Evolutionary conservation across 2,797 vertebrate genomes (phyloP), one percentile per base, ranked within the genome.

Genomic region (Chelon labrosus): DNA sequence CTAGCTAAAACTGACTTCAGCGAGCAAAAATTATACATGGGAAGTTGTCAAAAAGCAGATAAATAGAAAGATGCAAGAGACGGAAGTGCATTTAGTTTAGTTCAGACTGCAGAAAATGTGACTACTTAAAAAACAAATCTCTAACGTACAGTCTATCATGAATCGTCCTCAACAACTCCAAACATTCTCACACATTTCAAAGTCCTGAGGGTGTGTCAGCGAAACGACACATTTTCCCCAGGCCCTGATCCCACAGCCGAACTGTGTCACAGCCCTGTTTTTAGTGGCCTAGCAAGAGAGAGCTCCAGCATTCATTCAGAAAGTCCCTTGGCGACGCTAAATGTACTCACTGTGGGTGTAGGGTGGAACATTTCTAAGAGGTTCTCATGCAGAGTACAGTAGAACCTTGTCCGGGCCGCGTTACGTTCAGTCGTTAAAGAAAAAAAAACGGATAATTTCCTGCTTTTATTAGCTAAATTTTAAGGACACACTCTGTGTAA

Each of bases 361-460:
- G 83, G 70, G 70, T 13, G 77, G 74, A 73, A 67, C 64, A 27
- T 86, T 82, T 75, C 59, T 65, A 10, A 46, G 22, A 55, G 66
- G 27, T 38, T 74, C 77, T 75, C 55, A 22, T 31, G 54, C 22
- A 8, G 50, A 65, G 59, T 17, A 90, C 86, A 90, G 87, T 82
- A 19, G 37, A 77, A 72, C 84, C 80, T 85, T 91, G 85, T 91
- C 67, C 70, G 9, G 20, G 3, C 59, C 13, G 0, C 79, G 85
- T 84, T 86, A 35, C 59, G 66, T 85, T 82, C 69, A 79, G 49
- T 80, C 79, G n/a, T 39, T 64, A n/a, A 59, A 65, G 61, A 44
- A 51, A 58, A 70, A 77, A 65, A 88, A 78, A 72, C 22, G 25
- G 53, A 66, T 53, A 14, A 84, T 83, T 86, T 87, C 84, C 85